Base-by-base conservation (phyloP, 1,140 invertebrate species). In the Zophobas morio region DNA sequence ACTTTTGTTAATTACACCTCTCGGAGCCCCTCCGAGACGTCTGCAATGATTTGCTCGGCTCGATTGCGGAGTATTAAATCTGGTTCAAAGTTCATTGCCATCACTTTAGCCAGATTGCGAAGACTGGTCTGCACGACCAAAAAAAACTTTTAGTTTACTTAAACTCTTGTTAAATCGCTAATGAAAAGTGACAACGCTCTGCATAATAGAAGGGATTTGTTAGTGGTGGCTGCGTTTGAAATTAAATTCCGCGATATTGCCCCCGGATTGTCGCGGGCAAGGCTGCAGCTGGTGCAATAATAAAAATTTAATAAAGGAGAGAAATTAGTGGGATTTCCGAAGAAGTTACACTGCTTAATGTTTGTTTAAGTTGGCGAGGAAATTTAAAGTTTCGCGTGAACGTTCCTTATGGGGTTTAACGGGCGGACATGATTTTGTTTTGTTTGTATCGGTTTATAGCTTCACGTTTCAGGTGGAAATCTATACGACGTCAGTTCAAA, bases 221-320 rank as follows among this genome's bases (percentile, higher is more conserved):
- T 66, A 4, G 39, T 40, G 33, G 39, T 40, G 35, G 42, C 1
- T 39, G 33, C n/a, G 5, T 66, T 46, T 20, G 20, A 66, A 66
- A 66, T 66, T 66, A 66, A 66, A 66, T 66, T 40, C 6, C 5
- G n/a, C 33, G 20, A 5, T 20, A 66, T 66, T 42, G 60, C 60
- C 42, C 42, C 39, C 20, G 60, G 32, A 20, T 66, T 66, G 60
- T 66, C 60, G 60, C 37, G 39, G 20, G 37, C 4, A 32, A n/a
- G n/a, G 6, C 5, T 66, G 60, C 60, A 66, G 60, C 60, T 66
- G 60, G n/a, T 66, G 60, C 8, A 66, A 66, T 40, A 42, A 42
- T 66, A 66, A 66, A 66, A 66, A 66, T 66, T 42, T 66, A 66
- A 66, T 66, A 66, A 66, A 37, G 60, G 20, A 66, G 33, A 33